Conservation (phyloP, 2,797 vertebrate genomes). For the Brachymystax lenok region DNA sequence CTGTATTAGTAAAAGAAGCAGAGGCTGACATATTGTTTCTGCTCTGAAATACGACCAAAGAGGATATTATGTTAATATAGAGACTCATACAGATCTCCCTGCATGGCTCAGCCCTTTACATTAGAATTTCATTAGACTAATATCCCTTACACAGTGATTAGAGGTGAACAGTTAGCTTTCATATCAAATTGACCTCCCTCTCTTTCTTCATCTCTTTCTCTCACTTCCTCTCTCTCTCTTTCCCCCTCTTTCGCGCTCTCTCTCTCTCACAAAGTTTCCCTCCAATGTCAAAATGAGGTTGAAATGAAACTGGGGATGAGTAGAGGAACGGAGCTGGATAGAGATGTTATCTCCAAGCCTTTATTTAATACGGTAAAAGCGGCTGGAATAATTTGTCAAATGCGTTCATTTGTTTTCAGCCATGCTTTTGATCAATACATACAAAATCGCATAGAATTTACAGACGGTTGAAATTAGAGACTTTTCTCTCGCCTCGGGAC, state of each 20-base stretch:
- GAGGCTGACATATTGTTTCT: neutral
- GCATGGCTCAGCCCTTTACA: neutral
- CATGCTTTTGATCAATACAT: slow-evolving; percentile 15
- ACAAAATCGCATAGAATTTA: slow-evolving; percentile 1
- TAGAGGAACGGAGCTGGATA: neutral
- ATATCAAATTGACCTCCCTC: slow-evolving; percentile 19
- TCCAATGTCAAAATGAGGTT: slow-evolving; percentile 26
- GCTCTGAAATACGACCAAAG: neutral
- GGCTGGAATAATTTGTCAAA: slow-evolving; percentile 13
- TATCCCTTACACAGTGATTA: slow-evolving; percentile 3
- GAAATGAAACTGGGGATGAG: neutral
- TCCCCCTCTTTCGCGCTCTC: neutral
- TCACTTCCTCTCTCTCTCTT: too few relatives aligned
- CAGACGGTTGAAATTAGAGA: neutral
- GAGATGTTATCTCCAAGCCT: slow-evolving; percentile 21
- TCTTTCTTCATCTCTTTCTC: too few relatives aligned
- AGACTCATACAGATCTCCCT: neutral
- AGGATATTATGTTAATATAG: slow-evolving; percentile 6
- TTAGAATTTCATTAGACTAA: slow-evolving; percentile 9
- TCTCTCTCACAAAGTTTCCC: slow-evolving; percentile 1
- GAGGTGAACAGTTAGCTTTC: slow-evolving; percentile 9
- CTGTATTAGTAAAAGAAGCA: neutral
- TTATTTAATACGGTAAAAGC: slow-evolving; percentile 23
- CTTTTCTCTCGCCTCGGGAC: neutral
- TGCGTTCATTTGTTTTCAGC: slow-evolving; percentile 18